These are phyloP conservation scores for Cydia amplana DNA, from an alignment of 1,140 invertebrate genomes.

Conservation along the genomic window DNA sequence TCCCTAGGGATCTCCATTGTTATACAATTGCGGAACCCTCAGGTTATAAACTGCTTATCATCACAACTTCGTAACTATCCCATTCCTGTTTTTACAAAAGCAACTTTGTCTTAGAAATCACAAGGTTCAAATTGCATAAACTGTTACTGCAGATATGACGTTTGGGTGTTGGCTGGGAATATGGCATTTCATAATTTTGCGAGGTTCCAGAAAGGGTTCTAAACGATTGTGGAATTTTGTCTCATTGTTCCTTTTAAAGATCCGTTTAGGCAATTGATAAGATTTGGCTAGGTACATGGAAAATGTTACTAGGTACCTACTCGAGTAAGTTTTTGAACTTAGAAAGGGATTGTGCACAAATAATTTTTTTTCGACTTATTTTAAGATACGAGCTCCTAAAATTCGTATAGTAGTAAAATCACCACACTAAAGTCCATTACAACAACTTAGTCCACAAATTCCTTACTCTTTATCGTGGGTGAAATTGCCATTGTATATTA, in stretches of 20 bases:
- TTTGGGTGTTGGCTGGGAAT: neutral
- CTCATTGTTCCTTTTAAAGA: neutral
- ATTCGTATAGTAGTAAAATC: too few species aligned
- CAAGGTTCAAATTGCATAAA: neutral
- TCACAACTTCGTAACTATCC: neutral
- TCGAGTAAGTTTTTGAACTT: too few species aligned
- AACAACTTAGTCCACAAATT: too few species aligned
- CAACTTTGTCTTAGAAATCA: neutral
- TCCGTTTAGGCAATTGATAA: neutral
- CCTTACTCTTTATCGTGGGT: too few species aligned
- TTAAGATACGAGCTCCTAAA: too few species aligned
- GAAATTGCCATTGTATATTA: too few species aligned
- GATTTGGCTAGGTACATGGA: neutral
- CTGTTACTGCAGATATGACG: neutral
- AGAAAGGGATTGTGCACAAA: too few species aligned
- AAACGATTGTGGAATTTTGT: neutral
- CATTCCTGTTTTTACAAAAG: neutral
- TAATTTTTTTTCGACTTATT: too few species aligned
- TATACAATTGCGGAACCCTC: conserved; percentile 19
- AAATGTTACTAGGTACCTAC: conserved; percentile 40
- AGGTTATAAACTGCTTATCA: neutral
- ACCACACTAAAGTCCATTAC: too few species aligned
- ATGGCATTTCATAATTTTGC: conserved; percentile 14
- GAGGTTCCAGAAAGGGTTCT: neutral
- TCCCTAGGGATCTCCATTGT: conserved; percentile 13